A percentile compares a stretch with the other conserved stretches of the same genome.
Evolutionary conservation across 2,113 vertebrate species (phyloP).

Genomic region (Epinephelus cyanopodus): DNA sequence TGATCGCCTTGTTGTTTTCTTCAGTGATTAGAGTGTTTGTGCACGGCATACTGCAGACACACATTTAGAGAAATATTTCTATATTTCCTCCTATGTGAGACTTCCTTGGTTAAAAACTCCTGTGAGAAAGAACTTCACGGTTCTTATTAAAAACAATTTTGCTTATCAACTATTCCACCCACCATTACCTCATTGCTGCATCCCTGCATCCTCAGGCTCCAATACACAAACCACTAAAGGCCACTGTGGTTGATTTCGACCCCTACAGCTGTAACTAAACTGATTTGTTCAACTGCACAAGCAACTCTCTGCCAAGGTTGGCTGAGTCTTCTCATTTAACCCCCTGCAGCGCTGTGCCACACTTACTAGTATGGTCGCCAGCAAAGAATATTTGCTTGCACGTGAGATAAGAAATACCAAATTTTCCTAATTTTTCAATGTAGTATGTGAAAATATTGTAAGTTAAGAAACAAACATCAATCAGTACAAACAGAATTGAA

Average conservation of each 20-base stretch:
- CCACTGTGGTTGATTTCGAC: slow-evolving; percentile 25
- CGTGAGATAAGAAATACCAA: neutral
- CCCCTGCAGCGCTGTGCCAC: slow-evolving; percentile 39
- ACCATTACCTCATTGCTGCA: slow-evolving; percentile 7
- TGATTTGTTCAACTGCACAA: slow-evolving; percentile 39
- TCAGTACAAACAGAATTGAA: neutral
- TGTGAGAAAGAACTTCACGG: slow-evolving; percentile 13
- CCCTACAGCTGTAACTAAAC: slow-evolving; percentile 8
- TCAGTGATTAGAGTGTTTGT: slow-evolving; percentile 15
- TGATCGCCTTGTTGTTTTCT: slow-evolving; percentile 15
- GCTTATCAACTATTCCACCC: neutral
- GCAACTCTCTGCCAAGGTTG: slow-evolving; percentile 31
- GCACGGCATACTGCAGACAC: neutral
- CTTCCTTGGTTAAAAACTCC: neutral
- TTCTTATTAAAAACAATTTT: slow-evolving; percentile 23
- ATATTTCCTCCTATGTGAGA: neutral
- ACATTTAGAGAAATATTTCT: slow-evolving; percentile 14
- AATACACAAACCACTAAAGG: slow-evolving; percentile 40
- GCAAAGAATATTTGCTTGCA: slow-evolving; percentile 24
- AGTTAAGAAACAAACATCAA: neutral
- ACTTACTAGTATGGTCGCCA: slow-evolving; percentile 24
- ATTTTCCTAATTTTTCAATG: neutral
- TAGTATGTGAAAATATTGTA: neutral
- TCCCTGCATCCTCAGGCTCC: slow-evolving; percentile 20
- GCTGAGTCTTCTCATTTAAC: slow-evolving; percentile 50